Evolutionary conservation across 1,140 invertebrate genomes (phyloP), one percentile per base, ranked within the genome.

Genomic region (Drosophila insularis): DNA sequence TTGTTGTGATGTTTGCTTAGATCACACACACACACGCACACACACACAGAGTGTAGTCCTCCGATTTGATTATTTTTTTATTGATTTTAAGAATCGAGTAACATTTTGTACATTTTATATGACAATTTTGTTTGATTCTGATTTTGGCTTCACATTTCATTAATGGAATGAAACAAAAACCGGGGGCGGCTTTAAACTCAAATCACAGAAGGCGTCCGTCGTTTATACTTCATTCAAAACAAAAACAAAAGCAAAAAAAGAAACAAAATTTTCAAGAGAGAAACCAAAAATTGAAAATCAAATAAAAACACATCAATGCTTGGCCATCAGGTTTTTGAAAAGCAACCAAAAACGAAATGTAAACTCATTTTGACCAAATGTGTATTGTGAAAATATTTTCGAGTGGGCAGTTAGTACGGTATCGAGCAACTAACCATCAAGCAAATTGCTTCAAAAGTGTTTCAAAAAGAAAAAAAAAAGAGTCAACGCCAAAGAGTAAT

Each of bases 311-410:
- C 43, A 50, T 50, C 43, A 50, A 55, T 71, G 68, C 65, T 73
- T 63, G 77, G 74, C 81, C 74, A 73, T 71, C 68, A 74, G 72
- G 53, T 69, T 23, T 23, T 78, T 43, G 32, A 71, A 50, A 71
- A 53, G 71, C 82, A n/a, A 32, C 55, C 82, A 87, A 86, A 86
- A 81, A 82, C 53, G 74, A 78, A 74, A 82, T 40, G 74, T 82
- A 74, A 85, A 85, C 74, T 85, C 82, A 87, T 86, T 87, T 86
- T 86, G 81, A 86, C 81, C 81, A 87, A 86, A 86, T 79, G 68
- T 63, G 81, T 76, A 75, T 75, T 74, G 71, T 71, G 77, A 63
- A 59, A 56, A 68, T 59, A 53, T 37, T 37, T 55, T 43, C 46
- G 70, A 87, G 82, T 86, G 81, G 82, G 81, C 80, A 71, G 55